Conservation (phyloP, 2,888 invertebrate species). For the Brachylomia viminalis region DNA sequence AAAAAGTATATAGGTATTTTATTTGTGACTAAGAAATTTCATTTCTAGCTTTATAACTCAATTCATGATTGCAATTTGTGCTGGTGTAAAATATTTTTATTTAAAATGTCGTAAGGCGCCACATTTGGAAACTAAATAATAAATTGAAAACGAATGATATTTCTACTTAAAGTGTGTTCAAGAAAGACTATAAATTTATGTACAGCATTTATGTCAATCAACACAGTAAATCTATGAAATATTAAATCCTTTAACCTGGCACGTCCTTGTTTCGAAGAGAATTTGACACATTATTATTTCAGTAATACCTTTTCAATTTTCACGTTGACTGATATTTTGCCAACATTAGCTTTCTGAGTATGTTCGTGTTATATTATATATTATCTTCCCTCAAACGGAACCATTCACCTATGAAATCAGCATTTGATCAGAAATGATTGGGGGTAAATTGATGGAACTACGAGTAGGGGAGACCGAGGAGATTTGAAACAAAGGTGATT, state of each 20-base stretch:
- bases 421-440: constrained; percentile 14
- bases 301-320: not conserved
- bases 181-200: not conserved
- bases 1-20: not conserved
- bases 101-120: not conserved
- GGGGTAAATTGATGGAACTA: not conserved
- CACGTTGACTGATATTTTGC: not conserved
- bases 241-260: not conserved
- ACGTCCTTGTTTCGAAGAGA: not conserved
- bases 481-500: too few species aligned
- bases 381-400: not conserved
- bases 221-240: not conserved
- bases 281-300: not conserved
- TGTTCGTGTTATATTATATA: not conserved
- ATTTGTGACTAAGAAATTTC: not conserved
- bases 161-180: not conserved
- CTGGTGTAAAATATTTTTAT: not conserved
- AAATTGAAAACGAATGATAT: not conserved
- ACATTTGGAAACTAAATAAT: not conserved
- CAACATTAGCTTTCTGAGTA: not conserved
- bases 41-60: not conserved
- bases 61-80: not conserved
- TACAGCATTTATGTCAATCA: not conserved
- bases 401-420: constrained; percentile 31
- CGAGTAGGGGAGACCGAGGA: too few species aligned